Evolutionary conservation across 1,140 invertebrate genomes (phyloP).

Genomic region (Megalopta genalis): DNA sequence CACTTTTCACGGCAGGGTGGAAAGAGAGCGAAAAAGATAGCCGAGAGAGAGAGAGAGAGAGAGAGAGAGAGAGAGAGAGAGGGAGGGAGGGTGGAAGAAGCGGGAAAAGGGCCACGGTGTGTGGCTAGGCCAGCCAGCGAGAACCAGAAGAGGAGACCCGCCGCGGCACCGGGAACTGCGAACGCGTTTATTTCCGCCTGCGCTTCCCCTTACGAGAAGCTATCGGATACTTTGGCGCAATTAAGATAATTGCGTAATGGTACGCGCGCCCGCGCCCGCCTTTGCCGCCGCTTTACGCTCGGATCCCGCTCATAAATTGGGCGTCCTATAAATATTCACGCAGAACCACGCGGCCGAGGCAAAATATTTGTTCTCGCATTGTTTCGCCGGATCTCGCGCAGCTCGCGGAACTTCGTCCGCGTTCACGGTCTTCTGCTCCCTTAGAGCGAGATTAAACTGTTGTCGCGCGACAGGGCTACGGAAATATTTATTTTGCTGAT

Average conservation of each 20-base stretch:
- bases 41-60: not conserved
- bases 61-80: not conserved
- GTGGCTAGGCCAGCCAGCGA: not conserved
- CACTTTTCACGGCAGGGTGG: slow-evolving; percentile 23
- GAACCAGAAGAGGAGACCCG: not conserved
- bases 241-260: slow-evolving; percentile 33
- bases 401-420: not conserved
- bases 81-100: not conserved
- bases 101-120: not conserved
- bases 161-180: too few relatives aligned
- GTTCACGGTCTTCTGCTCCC: not conserved
- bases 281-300: not conserved
- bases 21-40: not conserved
- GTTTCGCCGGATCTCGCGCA: not conserved
- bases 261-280: too few relatives aligned
- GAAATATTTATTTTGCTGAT: slow-evolving; percentile 37
- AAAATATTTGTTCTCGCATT: slow-evolving; percentile 1
- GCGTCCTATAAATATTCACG: slow-evolving; percentile 22
- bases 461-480: slow-evolving; percentile 10
- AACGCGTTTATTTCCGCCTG: not conserved
- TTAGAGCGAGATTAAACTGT: slow-evolving; percentile 18
- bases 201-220: not conserved
- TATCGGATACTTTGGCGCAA: slow-evolving; percentile 35
- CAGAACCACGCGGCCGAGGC: not conserved
- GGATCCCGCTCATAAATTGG: slow-evolving; percentile 16